phyloP scores from a whole-genome alignment of 2,797 vertebrate genomes.

The Phaenicophaeus curvirostris region DNA sequence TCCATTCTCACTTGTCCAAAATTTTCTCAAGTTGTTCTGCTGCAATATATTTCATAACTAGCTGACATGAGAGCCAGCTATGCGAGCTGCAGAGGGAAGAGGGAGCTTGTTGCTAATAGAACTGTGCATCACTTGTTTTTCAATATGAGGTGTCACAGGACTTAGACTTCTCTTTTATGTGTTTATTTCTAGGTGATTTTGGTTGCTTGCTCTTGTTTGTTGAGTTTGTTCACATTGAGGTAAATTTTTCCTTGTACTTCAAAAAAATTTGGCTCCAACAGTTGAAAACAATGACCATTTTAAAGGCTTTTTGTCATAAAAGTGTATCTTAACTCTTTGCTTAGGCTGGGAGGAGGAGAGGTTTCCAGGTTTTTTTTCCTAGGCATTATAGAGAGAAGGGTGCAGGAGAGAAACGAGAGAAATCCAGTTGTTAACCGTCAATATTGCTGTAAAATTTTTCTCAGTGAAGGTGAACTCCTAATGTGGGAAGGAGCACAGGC shows the following conservation, averaged over 20 bases:
- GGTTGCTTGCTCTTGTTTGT: neutral
- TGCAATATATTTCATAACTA: slow-evolving; percentile 29
- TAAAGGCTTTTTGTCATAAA: neutral
- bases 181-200: neutral
- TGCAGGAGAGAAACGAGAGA: neutral
- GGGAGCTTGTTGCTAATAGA: neutral
- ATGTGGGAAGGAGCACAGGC: neutral
- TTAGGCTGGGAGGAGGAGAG: neutral
- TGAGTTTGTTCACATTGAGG: neutral
- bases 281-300: neutral
- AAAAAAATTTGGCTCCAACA: neutral
- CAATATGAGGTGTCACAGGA: neutral
- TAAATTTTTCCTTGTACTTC: neutral
- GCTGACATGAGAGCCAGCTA: neutral
- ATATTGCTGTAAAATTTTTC: neutral
- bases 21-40: slow-evolving; percentile 21
- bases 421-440: neutral
- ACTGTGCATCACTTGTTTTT: neutral
- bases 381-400: neutral
- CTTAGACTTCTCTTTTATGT: neutral
- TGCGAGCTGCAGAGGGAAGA: neutral
- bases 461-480: neutral
- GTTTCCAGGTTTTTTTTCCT: neutral
- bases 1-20: slow-evolving; percentile 44
- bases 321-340: neutral